Conservation (phyloP, 2,888 invertebrate species). For the Hipparchia semele region DNA sequence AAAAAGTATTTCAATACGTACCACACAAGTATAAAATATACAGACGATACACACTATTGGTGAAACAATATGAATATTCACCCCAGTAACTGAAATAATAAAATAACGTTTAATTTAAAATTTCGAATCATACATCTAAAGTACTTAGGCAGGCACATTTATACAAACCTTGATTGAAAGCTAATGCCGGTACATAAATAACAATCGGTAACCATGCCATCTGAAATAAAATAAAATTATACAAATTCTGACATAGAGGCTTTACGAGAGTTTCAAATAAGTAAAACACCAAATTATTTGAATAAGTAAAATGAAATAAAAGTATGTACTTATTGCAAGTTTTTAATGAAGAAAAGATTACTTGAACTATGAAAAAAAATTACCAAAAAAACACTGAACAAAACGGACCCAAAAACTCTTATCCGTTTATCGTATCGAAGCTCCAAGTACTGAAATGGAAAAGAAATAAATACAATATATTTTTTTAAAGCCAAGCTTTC, state of each 20-base stretch:
- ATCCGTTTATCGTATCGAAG: constrained; percentile 86
- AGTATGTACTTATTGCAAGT: too few species aligned
- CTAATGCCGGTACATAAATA: constrained; percentile 88
- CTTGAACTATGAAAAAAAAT: constrained; percentile 42
- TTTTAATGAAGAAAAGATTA: neutral
- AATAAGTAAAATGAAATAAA: neutral
- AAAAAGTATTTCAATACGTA: constrained; percentile 61
- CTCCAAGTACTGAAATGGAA: constrained; percentile 83
- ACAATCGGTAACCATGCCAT: constrained; percentile 88
- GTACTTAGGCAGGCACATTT: neutral
- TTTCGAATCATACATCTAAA: neutral
- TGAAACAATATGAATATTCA: constrained; percentile 88
- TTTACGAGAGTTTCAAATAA: constrained; percentile 37
- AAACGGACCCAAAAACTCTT: constrained; percentile 85
- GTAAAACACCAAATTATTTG: constrained; percentile 30
- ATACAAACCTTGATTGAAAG: constrained; percentile 86
- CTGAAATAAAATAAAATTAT: constrained; percentile 57
- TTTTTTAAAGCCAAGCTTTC: neutral
- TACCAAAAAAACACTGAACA: constrained; percentile 86
- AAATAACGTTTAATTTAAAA: neutral
- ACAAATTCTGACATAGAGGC: neutral
- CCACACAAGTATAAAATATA: constrained; percentile 91
- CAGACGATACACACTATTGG: constrained; percentile 89
- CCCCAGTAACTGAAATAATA: constrained; percentile 86
- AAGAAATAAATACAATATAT: neutral